A percentile compares a stretch with the other conserved stretches of the same genome.
phyloP scores from a whole-genome alignment of 2,113 vertebrate species.

The Bothrops jararaca region DNA sequence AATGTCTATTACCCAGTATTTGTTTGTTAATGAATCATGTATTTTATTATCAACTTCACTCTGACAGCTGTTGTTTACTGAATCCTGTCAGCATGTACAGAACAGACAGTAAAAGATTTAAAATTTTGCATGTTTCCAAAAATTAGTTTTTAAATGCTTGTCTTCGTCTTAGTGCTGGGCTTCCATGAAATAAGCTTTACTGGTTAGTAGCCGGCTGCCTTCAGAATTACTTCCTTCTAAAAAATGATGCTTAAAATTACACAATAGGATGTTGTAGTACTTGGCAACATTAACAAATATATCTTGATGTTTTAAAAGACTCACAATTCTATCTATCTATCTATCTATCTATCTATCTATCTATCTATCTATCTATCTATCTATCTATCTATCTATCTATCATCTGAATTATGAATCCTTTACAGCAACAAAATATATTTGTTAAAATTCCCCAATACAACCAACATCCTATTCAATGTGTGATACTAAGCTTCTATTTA shows the following conservation, averaged over 20 bases:
- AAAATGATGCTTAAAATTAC: neutral
- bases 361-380: no score
- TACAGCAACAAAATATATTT: neutral
- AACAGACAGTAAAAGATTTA: neutral
- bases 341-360: no score
- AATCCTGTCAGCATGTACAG: neutral
- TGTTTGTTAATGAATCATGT: conserved; percentile 4
- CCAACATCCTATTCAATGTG: neutral
- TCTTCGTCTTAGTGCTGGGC: neutral
- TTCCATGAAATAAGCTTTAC: neutral
- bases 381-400: neutral
- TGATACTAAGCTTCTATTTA: neutral
- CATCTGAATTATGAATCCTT: neutral
- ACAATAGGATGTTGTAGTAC: neutral
- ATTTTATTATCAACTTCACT: neutral
- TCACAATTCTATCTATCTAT: neutral
- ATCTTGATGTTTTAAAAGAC: neutral
- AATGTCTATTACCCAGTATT: neutral
- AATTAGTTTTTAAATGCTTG: neutral
- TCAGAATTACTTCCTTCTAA: neutral
- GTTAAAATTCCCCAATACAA: neutral
- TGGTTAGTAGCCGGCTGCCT: neutral
- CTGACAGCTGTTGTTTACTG: conserved; percentile 21
- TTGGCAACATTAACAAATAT: neutral
- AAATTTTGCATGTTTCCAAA: neutral